A percentile compares a stretch with the other conserved stretches of the same genome.
Evolutionary conservation across 2,113 vertebrate species (phyloP).

Genomic region (Nicator chloris): DNA sequence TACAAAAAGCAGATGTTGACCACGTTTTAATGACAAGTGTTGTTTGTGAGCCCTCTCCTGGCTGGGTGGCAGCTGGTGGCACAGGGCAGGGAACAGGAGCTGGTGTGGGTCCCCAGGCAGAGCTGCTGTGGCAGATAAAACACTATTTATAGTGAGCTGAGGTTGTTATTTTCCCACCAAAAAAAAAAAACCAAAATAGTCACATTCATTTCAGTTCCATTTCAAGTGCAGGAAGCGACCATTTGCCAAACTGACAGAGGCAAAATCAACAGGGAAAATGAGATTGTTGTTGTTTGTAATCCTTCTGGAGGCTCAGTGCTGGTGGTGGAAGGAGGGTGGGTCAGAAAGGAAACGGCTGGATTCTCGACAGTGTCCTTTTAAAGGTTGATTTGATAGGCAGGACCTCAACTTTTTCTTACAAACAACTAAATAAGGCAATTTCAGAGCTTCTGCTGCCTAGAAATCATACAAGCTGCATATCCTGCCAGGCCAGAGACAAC

Average conservation of each 20-base stretch:
- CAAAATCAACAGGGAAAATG: slow-evolving; percentile 34
- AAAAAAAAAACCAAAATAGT: background rate
- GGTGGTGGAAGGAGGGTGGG: slow-evolving; percentile 53
- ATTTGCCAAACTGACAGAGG: slow-evolving; percentile 50
- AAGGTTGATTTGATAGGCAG: background rate
- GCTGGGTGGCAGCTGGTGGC: background rate
- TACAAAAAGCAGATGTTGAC: background rate
- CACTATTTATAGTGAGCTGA: background rate
- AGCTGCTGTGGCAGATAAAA: slow-evolving; percentile 46
- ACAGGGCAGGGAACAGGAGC: background rate
- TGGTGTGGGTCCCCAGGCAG: background rate
- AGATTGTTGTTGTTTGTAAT: slow-evolving; percentile 59
- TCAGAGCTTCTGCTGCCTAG: slow-evolving; percentile 66
- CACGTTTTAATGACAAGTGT: background rate
- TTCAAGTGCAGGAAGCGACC: slow-evolving; percentile 57
- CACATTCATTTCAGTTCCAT: background rate
- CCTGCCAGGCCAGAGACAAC: slow-evolving; percentile 50
- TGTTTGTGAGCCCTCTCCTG: background rate
- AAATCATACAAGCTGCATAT: slow-evolving; percentile 42
- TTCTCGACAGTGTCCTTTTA: background rate
- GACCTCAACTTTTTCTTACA: background rate
- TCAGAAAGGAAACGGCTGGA: background rate
- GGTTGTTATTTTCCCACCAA: background rate
- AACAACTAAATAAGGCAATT: slow-evolving; percentile 24
- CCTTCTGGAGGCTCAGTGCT: slow-evolving; percentile 27